Base-by-base conservation (phyloP, 23 tunicate genomes). In the Ascidia mentula region DNA sequence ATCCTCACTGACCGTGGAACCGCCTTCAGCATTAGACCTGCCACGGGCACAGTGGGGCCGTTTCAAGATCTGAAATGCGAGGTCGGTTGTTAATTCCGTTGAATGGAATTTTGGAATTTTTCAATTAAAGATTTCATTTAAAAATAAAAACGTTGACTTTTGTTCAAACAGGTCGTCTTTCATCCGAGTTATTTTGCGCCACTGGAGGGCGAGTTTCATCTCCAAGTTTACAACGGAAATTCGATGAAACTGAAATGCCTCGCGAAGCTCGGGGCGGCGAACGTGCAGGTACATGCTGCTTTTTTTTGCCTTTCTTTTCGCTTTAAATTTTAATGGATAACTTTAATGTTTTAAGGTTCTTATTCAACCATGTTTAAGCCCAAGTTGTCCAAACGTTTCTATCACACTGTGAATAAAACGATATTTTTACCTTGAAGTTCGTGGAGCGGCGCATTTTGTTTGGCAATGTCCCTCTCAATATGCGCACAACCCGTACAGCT, bases 121-220 rank as follows among this genome's bases (percentile, higher is more conserved):
- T 36, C 31, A 71, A 18, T 31, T 20, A 26, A 26, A 69, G 8
- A 8, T 69, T 20, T 69, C 20, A 9, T 8, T 13, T 69, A 69
- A 8, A 20, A 12, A 12, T 31, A 12, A 8, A 31, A 69, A 69
- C 72, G 12, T 13, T 69, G 72, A 69, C 34, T 26, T 31, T 69
- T 69, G 15, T 13, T 9, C 20, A 69, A 12, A 26, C 34, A 93
- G 98, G 94, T 93, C 59, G 98, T 93, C 17, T 93, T 93, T 61
- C 95, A 95, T 69, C 99, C 93, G 6, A 87, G 89, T 77, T 95
- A 89, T 79, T 90, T 95, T 38, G 99, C 96, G 12, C 99, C 99
- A 65, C 76, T 89, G 36, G 92, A 95, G 37, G 99, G 99, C 38
- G 95, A 87, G 40, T 95, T 95, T 76, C 89, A 89, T 46, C 39